A percentile compares a stretch with the other conserved stretches of the same genome.
These are phyloP conservation scores for Vulpes ferrilata DNA, from an alignment of 2,113 vertebrate genomes.

Conservation along the genomic window DNA sequence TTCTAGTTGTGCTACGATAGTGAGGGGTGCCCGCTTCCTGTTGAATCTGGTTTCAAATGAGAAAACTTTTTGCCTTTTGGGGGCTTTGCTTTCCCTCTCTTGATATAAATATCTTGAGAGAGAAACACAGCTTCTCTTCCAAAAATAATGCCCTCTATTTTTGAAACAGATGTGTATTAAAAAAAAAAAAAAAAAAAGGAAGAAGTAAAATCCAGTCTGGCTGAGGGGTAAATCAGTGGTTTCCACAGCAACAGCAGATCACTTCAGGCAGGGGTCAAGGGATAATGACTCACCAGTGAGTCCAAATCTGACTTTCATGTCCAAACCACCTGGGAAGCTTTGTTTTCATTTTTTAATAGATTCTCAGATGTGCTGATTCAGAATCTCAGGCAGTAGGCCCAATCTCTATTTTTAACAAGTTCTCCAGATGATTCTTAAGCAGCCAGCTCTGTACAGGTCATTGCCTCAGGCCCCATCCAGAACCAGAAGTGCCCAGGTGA, in stretches of 20 bases:
- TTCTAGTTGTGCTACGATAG: not conserved
- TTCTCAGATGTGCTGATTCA: conserved; percentile 47
- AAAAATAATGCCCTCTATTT: conserved; percentile 71
- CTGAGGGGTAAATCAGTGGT: not conserved
- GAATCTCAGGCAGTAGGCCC: conserved; percentile 40
- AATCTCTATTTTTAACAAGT: conserved; percentile 60
- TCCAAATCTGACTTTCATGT: conserved; percentile 16
- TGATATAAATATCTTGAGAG: conserved; percentile 58
- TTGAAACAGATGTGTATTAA: conserved; percentile 63
- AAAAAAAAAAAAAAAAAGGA: not conserved
- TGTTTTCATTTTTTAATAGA: conserved; percentile 37
- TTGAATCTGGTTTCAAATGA: conserved; percentile 16
- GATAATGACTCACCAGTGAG: not conserved
- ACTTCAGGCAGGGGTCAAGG: not conserved
- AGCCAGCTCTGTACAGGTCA: not conserved
- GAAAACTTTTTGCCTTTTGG: conserved; percentile 6
- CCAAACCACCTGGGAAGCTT: conserved; percentile 43
- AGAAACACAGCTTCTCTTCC: conserved; percentile 39
- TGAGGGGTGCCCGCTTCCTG: not conserved
- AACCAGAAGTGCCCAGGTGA: not conserved
- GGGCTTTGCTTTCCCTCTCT: conserved; percentile 3
- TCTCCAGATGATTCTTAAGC: conserved; percentile 52
- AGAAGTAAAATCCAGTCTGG: not conserved
- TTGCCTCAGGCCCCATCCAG: not conserved
- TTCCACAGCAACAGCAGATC: conserved; percentile 21